Conservation (phyloP, 2,888 invertebrate genomes). For the Parnassius mnemosyne region DNA sequence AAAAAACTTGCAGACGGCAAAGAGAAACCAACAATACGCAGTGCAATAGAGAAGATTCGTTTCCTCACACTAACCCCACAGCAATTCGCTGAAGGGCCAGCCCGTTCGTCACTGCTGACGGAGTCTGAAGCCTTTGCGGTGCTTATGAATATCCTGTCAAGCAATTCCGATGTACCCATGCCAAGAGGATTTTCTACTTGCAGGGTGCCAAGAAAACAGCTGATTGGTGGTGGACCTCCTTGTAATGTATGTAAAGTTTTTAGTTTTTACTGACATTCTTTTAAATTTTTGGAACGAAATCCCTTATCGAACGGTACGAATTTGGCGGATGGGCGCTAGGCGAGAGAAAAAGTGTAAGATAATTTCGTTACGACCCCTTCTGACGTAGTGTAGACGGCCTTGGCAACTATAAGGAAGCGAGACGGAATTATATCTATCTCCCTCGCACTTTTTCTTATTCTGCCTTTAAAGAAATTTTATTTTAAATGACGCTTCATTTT, state of each 20-base stretch:
- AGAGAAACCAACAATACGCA: conserved; percentile 74
- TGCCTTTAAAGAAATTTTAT: too few species aligned
- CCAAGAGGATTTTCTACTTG: conserved; percentile 86
- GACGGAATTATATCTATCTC: too few species aligned
- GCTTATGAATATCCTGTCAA: conserved; percentile 90
- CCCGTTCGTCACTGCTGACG: conserved; percentile 85
- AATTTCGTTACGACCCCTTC: too few species aligned
- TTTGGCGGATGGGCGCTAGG: too few species aligned
- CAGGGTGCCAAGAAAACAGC: conserved; percentile 69
- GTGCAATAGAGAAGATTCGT: conserved; percentile 87
- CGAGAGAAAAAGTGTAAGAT: too few species aligned
- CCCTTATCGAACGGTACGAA: too few species aligned
- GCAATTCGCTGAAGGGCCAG: conserved; percentile 91
- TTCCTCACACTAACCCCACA: conserved; percentile 89
- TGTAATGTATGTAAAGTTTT: conserved; percentile 44
- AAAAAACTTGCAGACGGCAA: conserved; percentile 42
- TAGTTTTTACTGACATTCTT: not conserved
- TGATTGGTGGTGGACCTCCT: conserved; percentile 51
- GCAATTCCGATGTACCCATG: conserved; percentile 84
- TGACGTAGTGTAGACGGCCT: too few species aligned
- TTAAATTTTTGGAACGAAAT: not conserved
- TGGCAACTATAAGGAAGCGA: too few species aligned
- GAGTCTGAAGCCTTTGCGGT: conserved; percentile 90
- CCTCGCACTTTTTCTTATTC: too few species aligned
- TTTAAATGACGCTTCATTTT: too few species aligned